Conservation (phyloP, 1,140 invertebrate species). For the Sinella curviseta region DNA sequence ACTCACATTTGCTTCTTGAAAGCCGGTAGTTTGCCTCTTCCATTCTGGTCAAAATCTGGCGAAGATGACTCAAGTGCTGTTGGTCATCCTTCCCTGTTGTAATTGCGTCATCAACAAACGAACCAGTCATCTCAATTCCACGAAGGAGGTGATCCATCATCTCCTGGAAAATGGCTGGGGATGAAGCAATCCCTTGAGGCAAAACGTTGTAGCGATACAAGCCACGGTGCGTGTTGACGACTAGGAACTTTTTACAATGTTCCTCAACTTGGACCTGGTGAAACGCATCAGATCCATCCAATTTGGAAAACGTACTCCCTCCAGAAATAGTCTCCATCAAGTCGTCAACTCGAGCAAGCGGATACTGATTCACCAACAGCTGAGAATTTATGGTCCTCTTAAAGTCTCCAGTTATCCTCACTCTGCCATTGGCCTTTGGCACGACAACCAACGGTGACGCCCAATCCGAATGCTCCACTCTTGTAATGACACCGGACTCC, state of each 20-base stretch:
- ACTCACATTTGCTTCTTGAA: slow-evolving; percentile 52
- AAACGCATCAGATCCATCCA: slow-evolving; percentile 54
- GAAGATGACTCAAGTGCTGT: slow-evolving; percentile 46
- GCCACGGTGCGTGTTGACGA: slow-evolving; percentile 52
- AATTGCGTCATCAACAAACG: slow-evolving; percentile 52
- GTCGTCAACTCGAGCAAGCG: slow-evolving; percentile 27
- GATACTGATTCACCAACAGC: slow-evolving; percentile 21
- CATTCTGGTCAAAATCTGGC: slow-evolving; percentile 43
- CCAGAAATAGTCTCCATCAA: slow-evolving; percentile 24
- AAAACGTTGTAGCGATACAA: slow-evolving; percentile 51
- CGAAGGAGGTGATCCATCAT: slow-evolving; percentile 43
- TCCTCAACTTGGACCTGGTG: slow-evolving; percentile 54
- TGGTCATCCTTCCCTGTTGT: slow-evolving; percentile 37
- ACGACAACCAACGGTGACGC: slow-evolving; percentile 19
- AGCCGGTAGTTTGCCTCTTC: slow-evolving; percentile 9
- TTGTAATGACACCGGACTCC: slow-evolving; percentile 49
- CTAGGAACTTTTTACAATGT: slow-evolving; percentile 49
- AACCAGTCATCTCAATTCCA: slow-evolving; percentile 44
- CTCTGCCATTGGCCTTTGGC: neutral
- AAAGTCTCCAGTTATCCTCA: slow-evolving; percentile 36
- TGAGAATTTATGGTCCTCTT: slow-evolving; percentile 28
- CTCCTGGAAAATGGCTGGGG: slow-evolving; percentile 49
- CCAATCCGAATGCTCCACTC: slow-evolving; percentile 51
- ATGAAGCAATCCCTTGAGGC: slow-evolving; percentile 51
- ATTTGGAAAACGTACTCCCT: slow-evolving; percentile 49